phyloP scores from a whole-genome alignment of 2,888 invertebrate genomes.

The Cantharis flavilabris region DNA sequence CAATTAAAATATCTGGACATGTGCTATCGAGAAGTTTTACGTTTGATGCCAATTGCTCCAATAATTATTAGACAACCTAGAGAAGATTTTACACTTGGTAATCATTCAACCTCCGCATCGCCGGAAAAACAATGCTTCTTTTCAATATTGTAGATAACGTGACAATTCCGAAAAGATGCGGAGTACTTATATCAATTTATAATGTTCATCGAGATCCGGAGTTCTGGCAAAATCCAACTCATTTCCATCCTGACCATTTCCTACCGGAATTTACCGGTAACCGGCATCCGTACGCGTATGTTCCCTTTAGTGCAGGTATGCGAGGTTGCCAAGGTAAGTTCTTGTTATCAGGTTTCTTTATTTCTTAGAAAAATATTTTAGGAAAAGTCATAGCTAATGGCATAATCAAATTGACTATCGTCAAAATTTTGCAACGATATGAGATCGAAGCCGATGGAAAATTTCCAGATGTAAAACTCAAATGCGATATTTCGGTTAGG shows the following conservation, averaged over 20 bases:
- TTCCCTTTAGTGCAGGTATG: slow-evolving; percentile 49
- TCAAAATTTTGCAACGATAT: slow-evolving; percentile 40
- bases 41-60: slow-evolving; percentile 46
- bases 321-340: slow-evolving; percentile 41
- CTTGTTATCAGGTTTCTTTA: not conserved
- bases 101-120: not conserved
- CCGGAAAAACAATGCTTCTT: not conserved
- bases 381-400: slow-evolving; percentile 41
- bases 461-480: slow-evolving; percentile 41
- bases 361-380: slow-evolving; percentile 24
- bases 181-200: slow-evolving; percentile 13
- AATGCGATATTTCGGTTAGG: slow-evolving; percentile 42
- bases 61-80: slow-evolving; percentile 40
- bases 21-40: slow-evolving; percentile 45
- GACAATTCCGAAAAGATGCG: slow-evolving; percentile 17
- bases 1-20: slow-evolving; percentile 43
- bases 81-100: slow-evolving; percentile 43
- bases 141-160: slow-evolving; percentile 5
- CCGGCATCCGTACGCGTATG: slow-evolving; percentile 43
- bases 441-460: slow-evolving; percentile 44
- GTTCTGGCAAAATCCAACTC: slow-evolving; percentile 45
- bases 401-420: slow-evolving; percentile 39
- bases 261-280: slow-evolving; percentile 41
- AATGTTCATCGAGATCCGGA: slow-evolving; percentile 37
- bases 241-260: slow-evolving; percentile 50